A percentile compares a stretch with the other conserved stretches of the same genome.
These are phyloP conservation scores for Nomada goodeniana DNA, from an alignment of 2,888 invertebrate genomes.

Conservation along the genomic window DNA sequence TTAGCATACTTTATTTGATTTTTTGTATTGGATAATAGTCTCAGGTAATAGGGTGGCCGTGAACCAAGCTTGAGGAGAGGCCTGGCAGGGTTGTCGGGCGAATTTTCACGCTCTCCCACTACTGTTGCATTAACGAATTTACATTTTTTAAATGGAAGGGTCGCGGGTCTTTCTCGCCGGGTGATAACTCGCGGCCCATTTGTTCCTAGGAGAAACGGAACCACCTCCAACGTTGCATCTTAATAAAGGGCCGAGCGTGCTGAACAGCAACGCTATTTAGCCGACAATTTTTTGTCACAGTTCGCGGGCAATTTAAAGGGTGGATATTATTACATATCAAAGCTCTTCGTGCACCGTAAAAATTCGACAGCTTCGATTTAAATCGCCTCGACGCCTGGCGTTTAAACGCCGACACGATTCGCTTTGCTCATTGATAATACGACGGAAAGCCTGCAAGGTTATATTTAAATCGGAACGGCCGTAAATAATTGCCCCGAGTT, in stretches of 20 bases:
- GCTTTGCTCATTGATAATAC: no score
- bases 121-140: conserved; percentile 84
- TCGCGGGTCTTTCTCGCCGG: conserved; percentile 69
- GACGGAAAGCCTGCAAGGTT: no score
- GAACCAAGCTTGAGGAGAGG: conserved; percentile 34
- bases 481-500: not conserved
- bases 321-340: no score
- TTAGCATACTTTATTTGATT: conserved; percentile 84
- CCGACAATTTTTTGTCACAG: not conserved
- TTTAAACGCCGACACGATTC: no score
- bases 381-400: no score
- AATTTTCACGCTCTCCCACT: conserved; percentile 80
- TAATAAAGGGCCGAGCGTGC: conserved; percentile 78
- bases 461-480: no score
- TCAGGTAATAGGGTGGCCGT: conserved; percentile 82
- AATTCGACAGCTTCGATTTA: no score
- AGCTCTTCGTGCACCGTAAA: no score
- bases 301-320: no score
- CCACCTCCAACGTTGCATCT: conserved; percentile 78
- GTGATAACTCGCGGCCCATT: conserved; percentile 84
- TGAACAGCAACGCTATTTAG: conserved; percentile 6
- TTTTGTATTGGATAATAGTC: conserved; percentile 84
- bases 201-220: conserved; percentile 82
- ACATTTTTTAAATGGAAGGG: conserved; percentile 84
- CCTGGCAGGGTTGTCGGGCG: conserved; percentile 58